Percentiles rank a stretch among this genome's conserved stretches.
These are phyloP conservation scores for Mechanitis messenoides DNA, from an alignment of 2,888 invertebrate species.

Conservation along the genomic window DNA sequence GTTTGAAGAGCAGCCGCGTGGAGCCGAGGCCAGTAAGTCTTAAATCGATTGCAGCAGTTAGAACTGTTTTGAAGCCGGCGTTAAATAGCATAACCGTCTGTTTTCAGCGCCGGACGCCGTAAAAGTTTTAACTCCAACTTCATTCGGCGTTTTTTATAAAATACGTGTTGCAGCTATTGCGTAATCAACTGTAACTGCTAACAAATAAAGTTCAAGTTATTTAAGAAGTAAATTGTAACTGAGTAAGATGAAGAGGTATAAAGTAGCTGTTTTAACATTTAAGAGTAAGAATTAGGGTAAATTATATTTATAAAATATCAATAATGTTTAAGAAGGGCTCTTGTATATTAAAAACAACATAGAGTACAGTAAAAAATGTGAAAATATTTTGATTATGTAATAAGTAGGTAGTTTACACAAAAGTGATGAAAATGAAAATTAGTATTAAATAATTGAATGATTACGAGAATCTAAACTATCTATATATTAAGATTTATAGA, in stretches of 20 bases:
- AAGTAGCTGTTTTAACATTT: too few species aligned
- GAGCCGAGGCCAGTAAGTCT: slow-evolving; percentile 47
- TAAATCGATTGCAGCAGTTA: slow-evolving; percentile 70
- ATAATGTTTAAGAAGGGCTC: too few species aligned
- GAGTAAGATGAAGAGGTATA: too few species aligned
- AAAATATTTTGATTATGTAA: too few species aligned
- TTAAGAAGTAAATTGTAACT: background rate
- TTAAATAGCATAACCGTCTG: slow-evolving; percentile 57
- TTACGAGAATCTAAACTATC: too few species aligned
- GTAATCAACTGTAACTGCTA: slow-evolving; percentile 37
- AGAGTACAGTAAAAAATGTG: too few species aligned
- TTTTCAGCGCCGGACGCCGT: slow-evolving; percentile 57
- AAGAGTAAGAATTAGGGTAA: background rate
- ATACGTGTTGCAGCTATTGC: slow-evolving; percentile 41
- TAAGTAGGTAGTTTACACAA: too few species aligned
- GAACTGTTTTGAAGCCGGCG: slow-evolving; percentile 68
- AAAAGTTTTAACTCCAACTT: slow-evolving; percentile 48
- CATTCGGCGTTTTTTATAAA: slow-evolving; percentile 37
- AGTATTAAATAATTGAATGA: too few species aligned
- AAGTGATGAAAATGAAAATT: too few species aligned
- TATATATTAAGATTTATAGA: too few species aligned
- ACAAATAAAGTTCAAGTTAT: slow-evolving; percentile 9
- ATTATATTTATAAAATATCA: background rate
- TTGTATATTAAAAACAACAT: too few species aligned
- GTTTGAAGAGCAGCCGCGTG: slow-evolving; percentile 31